A percentile compares a stretch with the other conserved stretches of the same genome.
phyloP scores from a whole-genome alignment of 2,113 vertebrate genomes.

The Sterrhoptilus dennistouni region DNA sequence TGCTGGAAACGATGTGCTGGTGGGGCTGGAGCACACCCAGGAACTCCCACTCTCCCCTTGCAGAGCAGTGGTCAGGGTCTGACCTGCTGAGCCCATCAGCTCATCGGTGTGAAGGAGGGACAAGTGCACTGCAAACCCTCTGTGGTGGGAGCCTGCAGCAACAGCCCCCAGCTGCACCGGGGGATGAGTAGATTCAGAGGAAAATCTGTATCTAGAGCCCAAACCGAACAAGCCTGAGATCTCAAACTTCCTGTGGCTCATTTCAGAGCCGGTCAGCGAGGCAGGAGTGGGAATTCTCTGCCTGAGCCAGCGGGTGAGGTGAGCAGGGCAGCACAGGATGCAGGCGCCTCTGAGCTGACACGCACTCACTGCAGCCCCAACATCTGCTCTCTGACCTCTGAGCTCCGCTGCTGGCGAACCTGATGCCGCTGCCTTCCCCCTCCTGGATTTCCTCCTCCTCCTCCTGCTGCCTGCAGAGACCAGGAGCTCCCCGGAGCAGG shows the following conservation, averaged over 20 bases:
- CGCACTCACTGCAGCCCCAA: background rate
- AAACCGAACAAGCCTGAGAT: background rate
- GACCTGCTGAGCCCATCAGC: background rate
- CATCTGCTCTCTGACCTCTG: constrained; percentile 58
- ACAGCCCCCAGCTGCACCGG: background rate
- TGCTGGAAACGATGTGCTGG: background rate
- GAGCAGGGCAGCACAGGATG: constrained; percentile 19
- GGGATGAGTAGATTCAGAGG: background rate
- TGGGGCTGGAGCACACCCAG: background rate
- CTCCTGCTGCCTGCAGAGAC: background rate
- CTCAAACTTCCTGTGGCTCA: background rate
- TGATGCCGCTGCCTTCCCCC: background rate
- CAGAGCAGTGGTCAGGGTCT: background rate
- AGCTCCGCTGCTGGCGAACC: background rate
- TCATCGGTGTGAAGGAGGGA: background rate
- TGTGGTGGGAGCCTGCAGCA: background rate
- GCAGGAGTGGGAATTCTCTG: background rate
- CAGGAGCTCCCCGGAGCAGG: background rate
- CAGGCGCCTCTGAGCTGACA: background rate
- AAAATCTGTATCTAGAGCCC: background rate
- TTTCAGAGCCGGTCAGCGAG: background rate
- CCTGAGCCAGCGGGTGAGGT: background rate
- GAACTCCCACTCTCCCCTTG: background rate
- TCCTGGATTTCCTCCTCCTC: constrained; percentile 19
- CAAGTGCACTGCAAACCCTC: background rate